Percentiles rank a stretch among this genome's conserved stretches.
These are phyloP conservation scores for Cladopsammia gracilis DNA, from an alignment of 64 coral and sea anemone species.

Conservation along the genomic window DNA sequence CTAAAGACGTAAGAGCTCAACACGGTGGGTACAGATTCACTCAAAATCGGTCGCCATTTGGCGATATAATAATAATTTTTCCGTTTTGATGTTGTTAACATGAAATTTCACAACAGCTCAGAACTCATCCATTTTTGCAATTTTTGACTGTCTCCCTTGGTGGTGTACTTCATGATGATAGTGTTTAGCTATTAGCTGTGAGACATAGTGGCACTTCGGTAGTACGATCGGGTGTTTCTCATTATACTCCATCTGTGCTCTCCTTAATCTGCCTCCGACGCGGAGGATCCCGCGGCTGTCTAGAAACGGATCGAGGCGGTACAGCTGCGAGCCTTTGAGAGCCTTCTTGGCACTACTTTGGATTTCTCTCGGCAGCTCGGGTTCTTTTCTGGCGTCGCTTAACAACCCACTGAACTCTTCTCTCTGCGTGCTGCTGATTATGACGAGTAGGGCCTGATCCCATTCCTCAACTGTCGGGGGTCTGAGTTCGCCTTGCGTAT, in stretches of 20 bases:
- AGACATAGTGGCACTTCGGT: slow-evolving; percentile 37
- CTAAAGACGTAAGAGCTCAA: too few relatives aligned
- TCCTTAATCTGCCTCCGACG: slow-evolving; percentile 54
- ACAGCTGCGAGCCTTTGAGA: background rate
- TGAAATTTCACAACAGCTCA: too few relatives aligned
- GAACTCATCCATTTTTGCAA: too few relatives aligned
- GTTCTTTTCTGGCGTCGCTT: background rate
- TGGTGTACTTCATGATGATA: slow-evolving; percentile 53
- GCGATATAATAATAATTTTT: too few relatives aligned
- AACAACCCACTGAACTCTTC: background rate
- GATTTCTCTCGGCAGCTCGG: background rate
- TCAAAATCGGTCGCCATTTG: too few relatives aligned
- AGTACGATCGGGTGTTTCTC: slow-evolving; percentile 49
- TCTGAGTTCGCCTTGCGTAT: background rate
- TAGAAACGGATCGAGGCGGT: slow-evolving; percentile 36
- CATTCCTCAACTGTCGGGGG: slow-evolving; percentile 1
- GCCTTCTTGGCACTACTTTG: background rate
- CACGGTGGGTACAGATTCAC: too few relatives aligned
- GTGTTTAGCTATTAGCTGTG: slow-evolving; percentile 11
- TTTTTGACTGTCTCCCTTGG: slow-evolving; percentile 30
- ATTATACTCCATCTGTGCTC: slow-evolving; percentile 10
- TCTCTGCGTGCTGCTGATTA: slow-evolving; percentile 11
- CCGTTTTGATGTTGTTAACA: too few relatives aligned
- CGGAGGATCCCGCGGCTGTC: slow-evolving; percentile 27
- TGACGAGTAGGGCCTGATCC: background rate